These are phyloP conservation scores for Parnassius apollo DNA, from an alignment of 2,888 invertebrate genomes.

Conservation along the genomic window DNA sequence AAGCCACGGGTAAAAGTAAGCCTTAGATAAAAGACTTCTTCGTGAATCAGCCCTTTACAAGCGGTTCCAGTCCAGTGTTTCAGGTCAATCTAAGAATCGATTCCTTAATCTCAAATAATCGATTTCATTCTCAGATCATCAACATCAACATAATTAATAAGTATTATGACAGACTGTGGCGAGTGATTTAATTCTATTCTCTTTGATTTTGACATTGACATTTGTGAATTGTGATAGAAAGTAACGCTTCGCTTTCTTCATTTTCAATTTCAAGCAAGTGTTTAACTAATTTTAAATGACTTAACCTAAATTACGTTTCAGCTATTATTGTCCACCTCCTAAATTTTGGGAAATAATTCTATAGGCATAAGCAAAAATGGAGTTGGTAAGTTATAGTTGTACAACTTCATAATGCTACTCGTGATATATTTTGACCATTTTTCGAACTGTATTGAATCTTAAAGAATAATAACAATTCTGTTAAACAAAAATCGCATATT, in stretches of 20 bases:
- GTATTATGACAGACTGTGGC: no score
- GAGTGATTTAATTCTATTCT: no score
- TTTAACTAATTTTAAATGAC: not conserved
- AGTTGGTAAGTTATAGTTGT: constrained; percentile 20
- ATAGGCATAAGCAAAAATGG: constrained; percentile 23
- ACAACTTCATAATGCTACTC: constrained; percentile 3
- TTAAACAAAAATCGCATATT: no score
- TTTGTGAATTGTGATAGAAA: not conserved
- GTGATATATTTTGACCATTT: not conserved
- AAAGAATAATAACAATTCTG: no score
- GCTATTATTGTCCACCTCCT: constrained; percentile 10
- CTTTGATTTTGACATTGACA: not conserved
- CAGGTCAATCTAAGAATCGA: no score
- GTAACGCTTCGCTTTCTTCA: constrained; percentile 9
- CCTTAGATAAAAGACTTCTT: no score
- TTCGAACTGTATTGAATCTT: not conserved
- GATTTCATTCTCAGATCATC: no score
- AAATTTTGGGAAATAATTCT: constrained; percentile 8
- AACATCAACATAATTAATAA: no score
- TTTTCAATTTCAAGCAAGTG: constrained; percentile 4
- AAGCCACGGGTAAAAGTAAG: no score
- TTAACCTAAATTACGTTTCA: constrained; percentile 25
- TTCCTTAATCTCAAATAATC: no score
- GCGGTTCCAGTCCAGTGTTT: no score
- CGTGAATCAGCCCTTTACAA: no score